Evolutionary conservation across 2,888 invertebrate genomes (phyloP), one percentile per base, ranked within the genome.

Genomic region (Rotaria magnacalcarata): DNA sequence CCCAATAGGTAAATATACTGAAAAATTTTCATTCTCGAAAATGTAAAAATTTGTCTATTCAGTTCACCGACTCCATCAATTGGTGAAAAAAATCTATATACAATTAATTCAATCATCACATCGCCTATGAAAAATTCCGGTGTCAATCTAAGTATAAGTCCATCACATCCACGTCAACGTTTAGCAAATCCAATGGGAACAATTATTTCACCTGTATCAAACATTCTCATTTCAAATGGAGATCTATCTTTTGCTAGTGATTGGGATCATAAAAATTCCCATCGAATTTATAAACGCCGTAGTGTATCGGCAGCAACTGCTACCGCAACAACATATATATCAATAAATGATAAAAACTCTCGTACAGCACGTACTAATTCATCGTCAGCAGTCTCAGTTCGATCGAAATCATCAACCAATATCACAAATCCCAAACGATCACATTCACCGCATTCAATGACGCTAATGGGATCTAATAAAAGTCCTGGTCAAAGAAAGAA

Each of bases 231-330:
- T 47, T 27, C 67, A 34, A 67, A 67, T 67, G 34, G 34, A 34
- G 80, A 80, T n/a, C 47, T 47, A 47, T 43, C 47, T 14, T 14
- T n/a, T n/a, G 14, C 5, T 34, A 67, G 34, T 67, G 67, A 67
- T 67, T 14, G 8, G 4, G 47, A 75, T 43, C 5, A 43, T 43
- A 43, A 80, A n/a, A 11, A 8, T n/a, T 8, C 41, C 19, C 41
- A n/a, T n/a, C n/a, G 80, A 47, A n/a, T 24, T 47, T 24, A 47
- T n/a, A 80, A 80, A 80, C 80, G 80, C 0, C 80, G 80, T 47
- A 80, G 80, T 80, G 80, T 80, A 80, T 80, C 80, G 47, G 80
- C 74, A 41, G 74, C 80, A n/a, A 80, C 47, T 2, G 47, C 80
- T 80, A 80, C 24, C 47, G 80, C 47, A 80, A 47, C 47, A 43